Evolutionary conservation across 2,113 vertebrate species (phyloP).

Genomic region (Albula glossodonta): DNA sequence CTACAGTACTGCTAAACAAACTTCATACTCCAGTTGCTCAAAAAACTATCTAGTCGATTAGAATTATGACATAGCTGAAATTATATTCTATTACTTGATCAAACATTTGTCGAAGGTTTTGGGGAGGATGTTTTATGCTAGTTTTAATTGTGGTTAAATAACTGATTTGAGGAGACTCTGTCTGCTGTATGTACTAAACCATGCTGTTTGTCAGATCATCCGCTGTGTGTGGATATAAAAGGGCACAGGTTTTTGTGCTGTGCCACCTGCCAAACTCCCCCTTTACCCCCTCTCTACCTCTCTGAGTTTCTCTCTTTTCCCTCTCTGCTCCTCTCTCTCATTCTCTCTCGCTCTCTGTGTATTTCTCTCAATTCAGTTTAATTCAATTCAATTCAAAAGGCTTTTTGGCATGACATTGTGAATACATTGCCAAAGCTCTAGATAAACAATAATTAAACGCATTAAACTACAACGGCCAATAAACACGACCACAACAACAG

Average conservation of each 20-base stretch:
- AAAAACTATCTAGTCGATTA: background rate
- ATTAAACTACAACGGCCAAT: no score
- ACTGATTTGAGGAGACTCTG: background rate
- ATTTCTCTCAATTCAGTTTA: background rate
- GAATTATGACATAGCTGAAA: background rate
- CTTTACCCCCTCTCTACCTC: background rate
- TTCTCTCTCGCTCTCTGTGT: background rate
- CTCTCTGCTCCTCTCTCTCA: background rate
- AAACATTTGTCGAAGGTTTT: background rate
- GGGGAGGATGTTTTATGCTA: background rate
- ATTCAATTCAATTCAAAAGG: no score
- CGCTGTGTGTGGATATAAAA: background rate
- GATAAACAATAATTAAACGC: no score
- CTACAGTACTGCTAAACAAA: constrained; percentile 15
- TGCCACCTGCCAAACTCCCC: background rate
- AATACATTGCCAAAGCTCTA: no score
- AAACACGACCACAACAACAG: no score
- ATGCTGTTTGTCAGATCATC: background rate
- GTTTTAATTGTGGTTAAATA: background rate
- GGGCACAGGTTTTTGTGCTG: no score
- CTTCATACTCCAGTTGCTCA: background rate
- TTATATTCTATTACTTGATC: background rate
- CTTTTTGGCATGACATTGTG: no score
- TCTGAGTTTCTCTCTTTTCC: background rate
- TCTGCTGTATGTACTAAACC: background rate